Evolutionary conservation across 2,797 vertebrate genomes (phyloP).

Genomic region (Poeciliopsis paucimaculata): DNA sequence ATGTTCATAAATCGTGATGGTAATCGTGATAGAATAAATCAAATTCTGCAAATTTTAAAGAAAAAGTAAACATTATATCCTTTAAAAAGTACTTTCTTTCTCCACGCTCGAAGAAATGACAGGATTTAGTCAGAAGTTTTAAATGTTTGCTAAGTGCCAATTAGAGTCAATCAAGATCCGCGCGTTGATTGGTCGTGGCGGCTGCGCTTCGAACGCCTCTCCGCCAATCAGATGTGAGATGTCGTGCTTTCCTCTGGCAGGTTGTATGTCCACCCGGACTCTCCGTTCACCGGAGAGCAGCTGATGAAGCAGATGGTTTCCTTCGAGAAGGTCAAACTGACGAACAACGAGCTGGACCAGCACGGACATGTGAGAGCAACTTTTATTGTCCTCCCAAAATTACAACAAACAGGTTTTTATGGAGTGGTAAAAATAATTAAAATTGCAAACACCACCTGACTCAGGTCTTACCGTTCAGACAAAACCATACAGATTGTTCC

Average conservation of each 20-base stretch:
- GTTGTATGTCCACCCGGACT: slow-evolving; percentile 97
- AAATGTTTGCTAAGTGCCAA: neutral
- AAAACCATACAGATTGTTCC: neutral
- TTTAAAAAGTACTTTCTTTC: neutral
- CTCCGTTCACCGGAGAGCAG: slow-evolving; percentile 96
- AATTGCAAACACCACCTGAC: neutral
- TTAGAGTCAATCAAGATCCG: neutral
- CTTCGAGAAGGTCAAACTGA: slow-evolving; percentile 98
- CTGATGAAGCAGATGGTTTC: slow-evolving; percentile 99
- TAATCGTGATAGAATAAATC: neutral
- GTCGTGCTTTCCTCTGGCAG: slow-evolving; percentile 60
- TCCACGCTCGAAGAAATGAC: neutral
- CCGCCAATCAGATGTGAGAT: slow-evolving; percentile 51
- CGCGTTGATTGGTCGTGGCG: slow-evolving; percentile 14
- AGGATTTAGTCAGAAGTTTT: neutral
- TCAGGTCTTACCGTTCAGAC: neutral
- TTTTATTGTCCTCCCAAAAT: neutral
- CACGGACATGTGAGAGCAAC: slow-evolving; percentile 90
- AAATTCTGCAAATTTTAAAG: neutral
- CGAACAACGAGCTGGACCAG: slow-evolving; percentile 98
- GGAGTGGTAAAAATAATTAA: no score
- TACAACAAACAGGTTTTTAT: neutral
- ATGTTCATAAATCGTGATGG: neutral
- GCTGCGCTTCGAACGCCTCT: neutral
- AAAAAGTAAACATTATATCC: neutral